Base-by-base conservation (phyloP, 2,888 invertebrate genomes). In the Trichopoda pennipes region DNA sequence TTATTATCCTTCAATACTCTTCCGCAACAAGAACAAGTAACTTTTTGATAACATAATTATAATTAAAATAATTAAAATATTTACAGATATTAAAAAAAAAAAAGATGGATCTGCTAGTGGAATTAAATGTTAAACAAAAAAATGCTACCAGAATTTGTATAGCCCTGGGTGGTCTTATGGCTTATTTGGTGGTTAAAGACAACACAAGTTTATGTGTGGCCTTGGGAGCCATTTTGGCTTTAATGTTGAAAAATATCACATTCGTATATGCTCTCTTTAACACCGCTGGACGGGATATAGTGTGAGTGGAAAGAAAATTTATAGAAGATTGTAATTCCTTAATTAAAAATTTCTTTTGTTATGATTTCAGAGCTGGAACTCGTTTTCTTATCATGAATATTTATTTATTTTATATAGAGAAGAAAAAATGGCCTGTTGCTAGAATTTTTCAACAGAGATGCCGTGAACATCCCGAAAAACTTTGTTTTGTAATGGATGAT, bases 401-500 rank as follows among this genome's bases (percentile, higher is more conserved):
- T 80, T 91, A 90, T 78, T 91, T 94, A 78, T 90, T 92, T 86
- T 84, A 89, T 61, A 93, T 93, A 92, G 93, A 94, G 86, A 90
- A 90, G 23, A 90, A 88, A 0, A 91, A 93, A 0, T 92, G 91
- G 84, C 93, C 93, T 0, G 93, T 94, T 6, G 93, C 93, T 0
- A 90, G 92, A 70, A 88, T 93, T 23, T 95, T 94, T 90, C 88
- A 90, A 8, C 82, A 86, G n/a, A 91, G 92, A 70, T 88, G 92
- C 2, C 93, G 91, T 0, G 88, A 90, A 66, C 91, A 93, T 81
- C 95, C 95, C 0, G 90, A 94, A 19, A 96, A 96, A 90, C 90
- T 93, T 0, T 95, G 95, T 3, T 94, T 96, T 79, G 88, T 94
- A 21, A 94, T 94, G 92, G 88, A 87, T 53, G 95, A 94, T 55